Evolutionary conservation across 2,113 vertebrate species (phyloP), one percentile per base, ranked within the genome.

Genomic region (Ammodytes marinus): DNA sequence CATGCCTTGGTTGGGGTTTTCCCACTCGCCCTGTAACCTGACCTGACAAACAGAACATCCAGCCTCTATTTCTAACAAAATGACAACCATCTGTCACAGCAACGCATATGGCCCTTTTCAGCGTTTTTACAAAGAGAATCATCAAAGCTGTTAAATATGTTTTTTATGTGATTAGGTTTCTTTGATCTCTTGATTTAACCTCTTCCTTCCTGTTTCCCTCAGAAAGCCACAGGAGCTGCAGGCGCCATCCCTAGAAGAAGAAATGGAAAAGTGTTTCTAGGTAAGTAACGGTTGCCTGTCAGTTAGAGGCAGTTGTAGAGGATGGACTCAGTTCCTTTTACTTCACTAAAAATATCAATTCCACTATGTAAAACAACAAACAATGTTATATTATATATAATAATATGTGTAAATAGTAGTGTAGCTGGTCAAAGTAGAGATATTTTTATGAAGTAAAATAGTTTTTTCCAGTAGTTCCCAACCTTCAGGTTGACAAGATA

Each of bases 141-240:
- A 58, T 60, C 4, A 49, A 54, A 61, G 10, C 55, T 12, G 42
- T 52, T 35, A n/a, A 37, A 58, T 1, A 6, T 39, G 27, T 53
- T 68, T 53, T 79, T 70, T 58, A n/a, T 74, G 19, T 6, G 45
- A 27, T 12, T 2, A 60, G 4, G 6, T 0, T 14, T 71, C 15
- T 76, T 81, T 82, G 13, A 79, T 83, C 53, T 27, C 27, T 27
- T 27, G 0, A 2, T 69, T 67, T 55, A 65, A 61, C 57, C 3
- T 45, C 37, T 14, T 74, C n/a, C 43, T 66, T 77, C 50, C 8
- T 90, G 73, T 81, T 88, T 83, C 50, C 55, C 94, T 79, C 96
- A 99, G 98, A 99, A 98, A 95, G 92, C 96, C 94, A 97, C 96
- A 92, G 98, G 97, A 84, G 98, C 98, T 77, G 97, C 98, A 87